Evolutionary conservation across 2,113 vertebrate species (phyloP).

Genomic region (Lamprotornis superbus): DNA sequence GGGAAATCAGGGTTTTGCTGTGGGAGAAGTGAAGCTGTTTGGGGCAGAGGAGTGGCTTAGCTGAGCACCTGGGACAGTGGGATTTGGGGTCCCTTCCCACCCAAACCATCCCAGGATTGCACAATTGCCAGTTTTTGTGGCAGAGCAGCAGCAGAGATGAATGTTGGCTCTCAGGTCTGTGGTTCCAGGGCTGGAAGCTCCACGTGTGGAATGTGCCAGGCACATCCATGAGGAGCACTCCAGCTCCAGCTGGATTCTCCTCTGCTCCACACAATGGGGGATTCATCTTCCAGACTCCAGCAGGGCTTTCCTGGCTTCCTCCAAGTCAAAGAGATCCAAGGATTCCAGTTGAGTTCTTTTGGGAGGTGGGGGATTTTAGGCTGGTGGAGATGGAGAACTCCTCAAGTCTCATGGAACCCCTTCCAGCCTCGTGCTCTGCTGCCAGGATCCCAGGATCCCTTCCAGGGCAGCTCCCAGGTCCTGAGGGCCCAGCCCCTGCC

Average conservation of each 20-base stretch:
- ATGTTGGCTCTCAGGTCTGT: background rate
- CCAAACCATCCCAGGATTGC: background rate
- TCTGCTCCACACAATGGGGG: background rate
- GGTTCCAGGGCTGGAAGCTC: background rate
- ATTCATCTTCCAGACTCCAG: background rate
- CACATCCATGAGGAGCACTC: background rate
- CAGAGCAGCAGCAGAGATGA: background rate
- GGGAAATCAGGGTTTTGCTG: background rate
- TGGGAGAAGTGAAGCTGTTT: background rate
- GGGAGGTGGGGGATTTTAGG: background rate
- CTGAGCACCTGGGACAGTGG: background rate
- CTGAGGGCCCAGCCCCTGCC: background rate
- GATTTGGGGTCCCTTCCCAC: background rate
- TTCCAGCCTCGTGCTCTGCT: background rate
- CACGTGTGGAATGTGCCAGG: background rate
- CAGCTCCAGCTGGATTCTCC: background rate
- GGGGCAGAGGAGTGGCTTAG: background rate
- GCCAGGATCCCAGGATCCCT: background rate
- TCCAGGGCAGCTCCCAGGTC: background rate
- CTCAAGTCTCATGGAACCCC: accelerated
- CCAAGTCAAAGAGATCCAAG: background rate
- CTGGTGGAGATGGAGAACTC: background rate
- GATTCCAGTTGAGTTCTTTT: background rate
- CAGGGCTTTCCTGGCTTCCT: background rate
- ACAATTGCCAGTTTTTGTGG: background rate